Evolutionary conservation across 2,797 vertebrate species (phyloP).

Genomic region (Lacerta bilineata): DNA sequence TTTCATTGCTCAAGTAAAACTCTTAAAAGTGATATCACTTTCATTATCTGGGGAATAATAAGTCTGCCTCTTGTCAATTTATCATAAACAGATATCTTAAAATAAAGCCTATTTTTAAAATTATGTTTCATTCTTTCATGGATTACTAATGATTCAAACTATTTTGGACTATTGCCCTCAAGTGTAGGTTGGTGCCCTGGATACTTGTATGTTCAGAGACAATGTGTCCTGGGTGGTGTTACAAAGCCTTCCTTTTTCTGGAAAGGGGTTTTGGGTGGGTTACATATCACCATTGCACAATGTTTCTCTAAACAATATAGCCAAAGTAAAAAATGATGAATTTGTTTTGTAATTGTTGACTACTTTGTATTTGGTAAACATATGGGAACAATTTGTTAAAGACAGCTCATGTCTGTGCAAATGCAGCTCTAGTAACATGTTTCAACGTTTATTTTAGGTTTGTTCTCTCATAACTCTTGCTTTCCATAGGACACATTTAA

Average conservation of each 20-base stretch:
- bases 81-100: constrained; percentile 20
- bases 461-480: constrained; percentile 62
- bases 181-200: constrained; percentile 34
- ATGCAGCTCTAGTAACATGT: constrained; percentile 62
- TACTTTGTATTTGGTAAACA: constrained; percentile 63
- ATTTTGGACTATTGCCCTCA: constrained; percentile 67
- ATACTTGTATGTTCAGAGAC: constrained; percentile 62
- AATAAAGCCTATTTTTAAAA: constrained; percentile 31
- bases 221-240: constrained; percentile 52
- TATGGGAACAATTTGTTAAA: constrained; percentile 49
- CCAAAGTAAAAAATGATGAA: constrained; percentile 45
- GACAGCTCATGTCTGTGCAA: not conserved
- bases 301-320: constrained; percentile 60
- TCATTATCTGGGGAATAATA: constrained; percentile 38
- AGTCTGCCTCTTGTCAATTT: constrained; percentile 25
- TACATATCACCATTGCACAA: constrained; percentile 69
- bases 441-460: constrained; percentile 55
- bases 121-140: constrained; percentile 35
- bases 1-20: constrained; percentile 34
- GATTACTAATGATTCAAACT: constrained; percentile 57
- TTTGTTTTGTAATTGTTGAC: constrained; percentile 25
- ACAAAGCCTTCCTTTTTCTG: constrained; percentile 66
- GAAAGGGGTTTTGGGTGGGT: constrained; percentile 24
- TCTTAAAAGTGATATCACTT: constrained; percentile 4
- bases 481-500: constrained; percentile 18